phyloP scores from a whole-genome alignment of 64 coral and sea anemone genomes.

The Orbicella faveolata region DNA sequence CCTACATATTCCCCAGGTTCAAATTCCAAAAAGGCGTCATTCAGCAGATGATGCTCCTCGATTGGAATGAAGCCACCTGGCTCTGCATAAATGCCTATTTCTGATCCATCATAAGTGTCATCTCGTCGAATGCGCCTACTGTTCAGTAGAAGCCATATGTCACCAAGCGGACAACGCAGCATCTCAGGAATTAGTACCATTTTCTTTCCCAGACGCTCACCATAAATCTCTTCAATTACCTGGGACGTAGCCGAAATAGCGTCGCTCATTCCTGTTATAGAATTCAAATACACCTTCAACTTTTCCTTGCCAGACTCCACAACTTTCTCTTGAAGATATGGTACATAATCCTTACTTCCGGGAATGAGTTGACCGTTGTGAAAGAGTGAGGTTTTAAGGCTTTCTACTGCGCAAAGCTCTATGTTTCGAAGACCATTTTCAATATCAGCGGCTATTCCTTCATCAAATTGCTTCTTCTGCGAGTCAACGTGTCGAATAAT shows the following conservation, averaged over 20 bases:
- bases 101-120: not conserved
- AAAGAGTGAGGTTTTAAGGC: slow-evolving; percentile 36
- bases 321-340: slow-evolving; percentile 44
- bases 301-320: not conserved
- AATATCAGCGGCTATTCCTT: too few species aligned
- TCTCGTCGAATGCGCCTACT: slow-evolving; percentile 31
- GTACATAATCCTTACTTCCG: slow-evolving; percentile 27
- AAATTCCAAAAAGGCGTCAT: slow-evolving; percentile 38
- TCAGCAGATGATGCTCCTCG: slow-evolving; percentile 54
- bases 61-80: slow-evolving; percentile 59
- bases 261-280: not conserved
- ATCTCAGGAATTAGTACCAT: slow-evolving; percentile 25
- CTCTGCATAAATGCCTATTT: slow-evolving; percentile 13
- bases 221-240: slow-evolving; percentile 40
- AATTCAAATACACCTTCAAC: slow-evolving; percentile 50
- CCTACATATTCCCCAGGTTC: slow-evolving; percentile 76
- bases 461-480: not conserved
- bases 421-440: slow-evolving; percentile 2
- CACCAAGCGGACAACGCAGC: not conserved
- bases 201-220: slow-evolving; percentile 23
- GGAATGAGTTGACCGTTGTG: slow-evolving; percentile 23
- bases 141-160: slow-evolving; percentile 41
- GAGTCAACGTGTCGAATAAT: not conserved
- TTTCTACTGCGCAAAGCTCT: not conserved
- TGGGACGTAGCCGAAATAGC: not conserved